Percentiles rank a stretch among this genome's conserved stretches.
Evolutionary conservation across 2,888 invertebrate genomes (phyloP).

Genomic region (Urechis unicinctus): DNA sequence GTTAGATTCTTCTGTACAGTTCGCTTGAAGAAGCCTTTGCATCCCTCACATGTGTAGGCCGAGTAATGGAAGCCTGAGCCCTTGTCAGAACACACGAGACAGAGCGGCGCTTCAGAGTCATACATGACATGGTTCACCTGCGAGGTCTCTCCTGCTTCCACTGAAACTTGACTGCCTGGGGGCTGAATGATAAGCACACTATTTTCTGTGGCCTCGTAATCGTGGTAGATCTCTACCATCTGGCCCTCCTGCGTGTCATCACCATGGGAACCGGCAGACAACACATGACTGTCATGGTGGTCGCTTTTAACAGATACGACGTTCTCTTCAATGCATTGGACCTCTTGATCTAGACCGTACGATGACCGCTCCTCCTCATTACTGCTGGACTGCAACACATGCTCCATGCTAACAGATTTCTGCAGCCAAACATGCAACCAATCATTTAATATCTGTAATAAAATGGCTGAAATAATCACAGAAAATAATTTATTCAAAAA

Average conservation of each 20-base stretch:
- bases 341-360: too few relatives aligned
- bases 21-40: constrained; percentile 50
- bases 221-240: not conserved
- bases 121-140: not conserved
- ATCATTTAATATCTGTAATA: too few relatives aligned
- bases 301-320: not conserved
- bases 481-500: too few relatives aligned
- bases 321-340: not conserved
- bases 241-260: not conserved
- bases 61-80: constrained; percentile 50
- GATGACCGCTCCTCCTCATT: too few relatives aligned
- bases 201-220: too few relatives aligned
- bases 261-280: too few relatives aligned
- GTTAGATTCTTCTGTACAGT: constrained; percentile 47
- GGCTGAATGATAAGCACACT: too few relatives aligned
- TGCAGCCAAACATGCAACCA: too few relatives aligned
- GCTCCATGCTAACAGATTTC: too few relatives aligned
- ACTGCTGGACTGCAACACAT: too few relatives aligned
- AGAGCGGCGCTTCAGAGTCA: constrained; percentile 15
- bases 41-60: constrained; percentile 48
- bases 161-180: not conserved
- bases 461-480: too few relatives aligned
- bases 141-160: not conserved
- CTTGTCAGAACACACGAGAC: constrained; percentile 44
- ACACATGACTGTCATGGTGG: too few relatives aligned